Evolutionary conservation across 1,140 invertebrate species (phyloP).

Genomic region (Belonocnema kinseyi): DNA sequence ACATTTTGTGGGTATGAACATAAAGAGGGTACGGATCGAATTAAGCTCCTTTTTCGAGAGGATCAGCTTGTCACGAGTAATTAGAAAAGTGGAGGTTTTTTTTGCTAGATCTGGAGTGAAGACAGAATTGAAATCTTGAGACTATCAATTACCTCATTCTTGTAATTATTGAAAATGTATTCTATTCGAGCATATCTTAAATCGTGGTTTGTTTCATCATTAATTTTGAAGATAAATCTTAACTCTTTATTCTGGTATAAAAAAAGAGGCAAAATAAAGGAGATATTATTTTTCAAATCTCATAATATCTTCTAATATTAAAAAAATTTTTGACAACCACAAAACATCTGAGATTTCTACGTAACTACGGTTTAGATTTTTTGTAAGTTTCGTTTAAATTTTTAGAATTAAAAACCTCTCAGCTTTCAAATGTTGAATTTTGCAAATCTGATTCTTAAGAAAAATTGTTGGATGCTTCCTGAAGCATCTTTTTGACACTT

Average conservation of each 20-base stretch:
- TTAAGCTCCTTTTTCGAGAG: no score
- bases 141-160: conserved; percentile 4
- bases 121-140: not conserved
- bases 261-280: not conserved
- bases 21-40: no score
- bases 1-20: no score
- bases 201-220: conserved; percentile 15
- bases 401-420: no score
- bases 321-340: not conserved
- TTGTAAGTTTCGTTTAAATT: not conserved
- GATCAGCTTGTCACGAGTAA: no score
- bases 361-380: not conserved
- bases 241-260: not conserved
- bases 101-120: not conserved
- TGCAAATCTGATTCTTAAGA: no score
- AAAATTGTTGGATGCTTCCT: no score
- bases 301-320: not conserved
- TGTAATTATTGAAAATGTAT: conserved; percentile 30
- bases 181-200: conserved; percentile 28
- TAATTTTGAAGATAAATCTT: conserved; percentile 20
- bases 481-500: no score
- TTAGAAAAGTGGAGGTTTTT: not conserved
- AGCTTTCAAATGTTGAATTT: no score
- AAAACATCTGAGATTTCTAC: not conserved
- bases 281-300: not conserved